Base-by-base conservation (phyloP, 2,888 invertebrate species). In the Pollenia labialis region DNA sequence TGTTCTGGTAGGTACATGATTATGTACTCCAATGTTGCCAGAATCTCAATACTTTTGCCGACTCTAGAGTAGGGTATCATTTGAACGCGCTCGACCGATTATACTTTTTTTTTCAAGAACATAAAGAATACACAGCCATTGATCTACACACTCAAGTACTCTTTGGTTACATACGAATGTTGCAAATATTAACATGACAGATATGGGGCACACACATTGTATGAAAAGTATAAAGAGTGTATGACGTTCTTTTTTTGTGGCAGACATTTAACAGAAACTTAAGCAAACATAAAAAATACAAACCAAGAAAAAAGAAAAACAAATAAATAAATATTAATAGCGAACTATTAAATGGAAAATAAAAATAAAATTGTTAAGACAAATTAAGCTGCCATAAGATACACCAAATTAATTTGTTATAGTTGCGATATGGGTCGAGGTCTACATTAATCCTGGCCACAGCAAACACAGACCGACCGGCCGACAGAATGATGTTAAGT, bases 141-240 rank as follows among this genome's bases (percentile, higher is more conserved):
- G 54, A 54, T 72, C 46, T 44, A 18, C 23, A 40, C 62, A 32
- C 6, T 32, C 32, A 46, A 80, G 46, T 64, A 62, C 71, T 54
- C 52, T 80, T 44, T 44, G 71, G 46, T 54, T 60, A 69, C 23
- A 48, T 40, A 46, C 23, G 16, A 42, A 40, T 75, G 82, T 76
- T 82, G 68, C 75, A 82, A 72, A 71, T 68, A 71, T 56, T 72
- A 86, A 80, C 75, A 82, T 86, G 85, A 86, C 85, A 86, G 77
- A 86, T 80, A 75, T 86, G 85, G 85, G 79, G 85, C 85, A 86
- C 82, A 82, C 69, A 86, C 85, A 79, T 60, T 84, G 74, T 74
- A 74, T 54, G 83, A 77, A 58, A 58, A 66, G 72, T 66, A 23
- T 72, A 66, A 60, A 81, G 44, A 56, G 18, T 44, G n/a, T 75